phyloP scores from a whole-genome alignment of 2,113 vertebrate genomes.

The Tonatia bakeri region DNA sequence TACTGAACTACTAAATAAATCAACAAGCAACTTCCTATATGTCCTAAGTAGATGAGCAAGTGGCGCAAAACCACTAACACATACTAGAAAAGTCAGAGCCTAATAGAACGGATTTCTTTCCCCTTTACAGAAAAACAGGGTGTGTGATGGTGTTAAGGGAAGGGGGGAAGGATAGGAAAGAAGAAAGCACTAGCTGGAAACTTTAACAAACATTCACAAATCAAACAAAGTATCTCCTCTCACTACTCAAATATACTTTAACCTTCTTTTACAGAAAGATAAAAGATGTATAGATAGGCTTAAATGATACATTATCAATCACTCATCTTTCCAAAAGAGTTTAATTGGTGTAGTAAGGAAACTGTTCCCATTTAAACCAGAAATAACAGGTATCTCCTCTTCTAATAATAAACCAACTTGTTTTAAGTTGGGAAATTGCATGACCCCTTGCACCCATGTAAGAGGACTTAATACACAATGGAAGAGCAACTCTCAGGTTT shows the following conservation, averaged over 20 bases:
- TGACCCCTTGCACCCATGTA: slow-evolving; percentile 22
- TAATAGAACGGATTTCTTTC: slow-evolving; percentile 46
- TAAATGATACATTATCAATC: slow-evolving; percentile 48
- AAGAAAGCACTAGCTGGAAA: slow-evolving; percentile 61
- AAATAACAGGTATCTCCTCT: slow-evolving; percentile 44
- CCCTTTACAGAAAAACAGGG: not conserved
- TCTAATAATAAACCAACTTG: slow-evolving; percentile 42
- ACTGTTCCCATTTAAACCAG: slow-evolving; percentile 56
- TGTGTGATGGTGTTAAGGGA: slow-evolving; percentile 51
- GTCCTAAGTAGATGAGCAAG: slow-evolving; percentile 54
- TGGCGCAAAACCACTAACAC: slow-evolving; percentile 65
- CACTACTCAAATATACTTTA: slow-evolving; percentile 57
- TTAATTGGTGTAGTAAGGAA: slow-evolving; percentile 47
- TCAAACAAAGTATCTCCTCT: slow-evolving; percentile 59
- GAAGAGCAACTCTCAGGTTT: slow-evolving; percentile 52
- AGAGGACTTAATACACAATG: slow-evolving; percentile 32
- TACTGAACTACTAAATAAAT: slow-evolving; percentile 6
- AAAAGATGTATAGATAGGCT: slow-evolving; percentile 47
- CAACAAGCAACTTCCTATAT: slow-evolving; percentile 62
- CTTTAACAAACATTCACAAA: slow-evolving; percentile 66
- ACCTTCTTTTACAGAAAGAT: slow-evolving; percentile 48
- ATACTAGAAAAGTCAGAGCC: slow-evolving; percentile 61
- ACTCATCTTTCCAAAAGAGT: slow-evolving; percentile 56
- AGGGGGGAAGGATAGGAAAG: slow-evolving; percentile 62
- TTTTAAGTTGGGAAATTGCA: slow-evolving; percentile 45